Conservation (phyloP, 1,140 invertebrate species). For the Phymastichus coffea region DNA sequence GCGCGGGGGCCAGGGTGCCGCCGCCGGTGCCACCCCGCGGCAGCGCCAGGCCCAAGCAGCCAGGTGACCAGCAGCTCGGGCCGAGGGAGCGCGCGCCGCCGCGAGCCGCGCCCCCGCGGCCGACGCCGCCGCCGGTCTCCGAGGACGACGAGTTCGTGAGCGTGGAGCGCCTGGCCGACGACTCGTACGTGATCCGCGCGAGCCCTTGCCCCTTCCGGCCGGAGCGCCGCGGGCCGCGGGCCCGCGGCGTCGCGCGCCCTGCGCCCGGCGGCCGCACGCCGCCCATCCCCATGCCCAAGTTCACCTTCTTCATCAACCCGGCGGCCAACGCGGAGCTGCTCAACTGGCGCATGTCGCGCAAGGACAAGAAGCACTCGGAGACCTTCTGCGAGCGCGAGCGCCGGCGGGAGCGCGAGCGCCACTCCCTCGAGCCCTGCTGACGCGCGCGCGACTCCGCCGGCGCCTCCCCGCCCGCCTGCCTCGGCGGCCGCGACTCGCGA, state of each 20-base stretch:
- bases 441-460: no score
- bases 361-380: slow-evolving; percentile 51
- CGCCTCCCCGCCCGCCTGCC: no score
- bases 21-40: slow-evolving; percentile 80
- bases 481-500: no score
- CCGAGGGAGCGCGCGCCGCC: slow-evolving; percentile 30
- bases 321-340: slow-evolving; percentile 34
- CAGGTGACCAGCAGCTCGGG: slow-evolving; percentile 38
- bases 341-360: slow-evolving; percentile 48
- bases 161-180: slow-evolving; percentile 40
- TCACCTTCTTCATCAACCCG: slow-evolving; percentile 48
- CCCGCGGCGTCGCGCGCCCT: neutral
- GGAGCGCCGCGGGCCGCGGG: no score
- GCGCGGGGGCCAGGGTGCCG: slow-evolving; percentile 63
- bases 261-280: neutral
- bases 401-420: neutral
- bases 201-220: slow-evolving; percentile 49
- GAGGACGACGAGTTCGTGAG: slow-evolving; percentile 47
- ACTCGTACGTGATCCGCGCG: slow-evolving; percentile 45
- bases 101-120: no score
- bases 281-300: slow-evolving; percentile 36
- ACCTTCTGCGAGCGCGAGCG: slow-evolving; percentile 46
- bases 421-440: no score
- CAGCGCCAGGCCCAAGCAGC: slow-evolving; percentile 48
- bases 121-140: neutral